Base-by-base conservation (phyloP, 2,797 vertebrate genomes). In the Coracias cyanogaster region DNA sequence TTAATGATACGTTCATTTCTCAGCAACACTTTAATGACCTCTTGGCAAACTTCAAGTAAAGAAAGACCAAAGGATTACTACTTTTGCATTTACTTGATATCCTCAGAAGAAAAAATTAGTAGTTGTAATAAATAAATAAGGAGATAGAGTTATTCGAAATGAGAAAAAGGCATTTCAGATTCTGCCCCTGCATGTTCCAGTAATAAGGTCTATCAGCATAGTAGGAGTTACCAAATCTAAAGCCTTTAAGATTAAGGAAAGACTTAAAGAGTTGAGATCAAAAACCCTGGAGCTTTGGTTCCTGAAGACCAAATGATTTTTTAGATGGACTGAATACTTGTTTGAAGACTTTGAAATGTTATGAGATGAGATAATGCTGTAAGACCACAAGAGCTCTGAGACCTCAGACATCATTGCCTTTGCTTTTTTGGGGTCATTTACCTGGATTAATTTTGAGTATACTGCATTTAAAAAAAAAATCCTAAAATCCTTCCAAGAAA, bases 121-220 rank as follows among this genome's bases (percentile, higher is more conserved):
- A 65, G 21, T 15, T 69, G 7, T 69, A 78, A 83, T 95, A 94
- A 94, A 94, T 91, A 95, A 93, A 91, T 74, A 96, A 95, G 13
- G 39, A 93, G 67, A 72, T 57, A 61, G 31, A 65, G 51, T 55
- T 77, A 64, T 55, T 78, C 16, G 7, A 86, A 91, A 64, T 67
- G 72, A 84, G 71, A 58, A 74, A 39, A 58, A 79, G 16, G 22
- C 5, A 5, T 79, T 64, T 76, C 65, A 28, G 25, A 61, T 66
- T 83, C 66, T 94, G 60, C 70, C 37, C 46, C 43, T 61, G 21
- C 9, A 31, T 70, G 33, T 93, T 88, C 73, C 35, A 33, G 39
- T 87, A 94, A 79, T 90, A 91, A 88, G 35, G 25, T 72, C 69
- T 90, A 61, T 84, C 62, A 82, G 57, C 69, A 93, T 69, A 92